Evolutionary conservation across 2,797 vertebrate species (phyloP).

Genomic region (Allobates femoralis): DNA sequence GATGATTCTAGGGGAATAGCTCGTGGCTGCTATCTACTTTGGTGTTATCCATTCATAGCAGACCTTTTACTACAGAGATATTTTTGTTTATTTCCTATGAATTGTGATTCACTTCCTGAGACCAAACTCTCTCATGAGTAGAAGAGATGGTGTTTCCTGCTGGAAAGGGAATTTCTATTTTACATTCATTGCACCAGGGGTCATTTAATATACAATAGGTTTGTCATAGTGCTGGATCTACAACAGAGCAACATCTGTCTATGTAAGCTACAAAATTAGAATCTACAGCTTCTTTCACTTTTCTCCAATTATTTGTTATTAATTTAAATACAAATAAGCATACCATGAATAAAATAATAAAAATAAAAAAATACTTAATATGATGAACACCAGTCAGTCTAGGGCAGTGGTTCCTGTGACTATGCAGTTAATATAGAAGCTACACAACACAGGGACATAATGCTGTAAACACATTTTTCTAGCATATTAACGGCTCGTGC

Average conservation of each 20-base stretch:
- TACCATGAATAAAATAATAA: not conserved
- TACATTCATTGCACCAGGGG: not conserved
- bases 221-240: not conserved
- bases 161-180: conserved; percentile 25
- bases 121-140: conserved; percentile 39
- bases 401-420: no score
- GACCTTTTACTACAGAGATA: conserved; percentile 31
- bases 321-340: not conserved
- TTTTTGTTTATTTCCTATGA: conserved; percentile 48
- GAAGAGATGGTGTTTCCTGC: conserved; percentile 43
- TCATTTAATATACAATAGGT: not conserved
- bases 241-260: not conserved
- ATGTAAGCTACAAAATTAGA: not conserved
- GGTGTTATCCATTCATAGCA: conserved; percentile 38
- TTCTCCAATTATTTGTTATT: not conserved
- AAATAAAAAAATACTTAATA: not conserved
- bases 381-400: not conserved
- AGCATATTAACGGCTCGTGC: no score
- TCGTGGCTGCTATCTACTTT: not conserved
- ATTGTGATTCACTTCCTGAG: conserved; percentile 50
- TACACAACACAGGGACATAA: no score
- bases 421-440: no score
- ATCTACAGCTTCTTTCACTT: not conserved
- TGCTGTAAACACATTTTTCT: no score
- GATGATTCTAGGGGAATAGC: not conserved